A percentile compares a stretch with the other conserved stretches of the same genome.
These are phyloP conservation scores for Crotophaga sulcirostris DNA, from an alignment of 2,113 vertebrate species.

Conservation along the genomic window DNA sequence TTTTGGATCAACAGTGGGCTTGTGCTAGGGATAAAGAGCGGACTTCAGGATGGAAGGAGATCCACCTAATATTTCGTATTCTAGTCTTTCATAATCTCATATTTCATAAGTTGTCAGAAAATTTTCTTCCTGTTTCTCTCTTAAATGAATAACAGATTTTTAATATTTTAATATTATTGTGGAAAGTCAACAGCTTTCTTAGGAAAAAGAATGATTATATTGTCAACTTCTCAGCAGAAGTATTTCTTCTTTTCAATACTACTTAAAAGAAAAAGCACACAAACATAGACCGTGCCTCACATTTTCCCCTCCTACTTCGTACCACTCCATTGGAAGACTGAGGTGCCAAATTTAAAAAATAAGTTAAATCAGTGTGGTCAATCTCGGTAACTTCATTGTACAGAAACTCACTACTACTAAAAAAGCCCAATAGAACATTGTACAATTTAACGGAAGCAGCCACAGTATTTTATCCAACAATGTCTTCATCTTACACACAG, in stretches of 20 bases:
- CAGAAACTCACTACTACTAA: background rate
- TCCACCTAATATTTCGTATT: background rate
- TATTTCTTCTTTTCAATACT: background rate
- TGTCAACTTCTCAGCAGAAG: background rate
- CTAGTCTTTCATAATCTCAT: background rate
- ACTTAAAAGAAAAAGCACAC: background rate
- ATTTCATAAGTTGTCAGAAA: background rate
- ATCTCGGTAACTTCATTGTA: background rate
- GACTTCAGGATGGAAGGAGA: background rate
- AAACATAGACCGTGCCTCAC: background rate
- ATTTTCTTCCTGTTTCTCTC: background rate
- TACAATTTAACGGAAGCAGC: background rate
- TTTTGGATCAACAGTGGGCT: background rate
- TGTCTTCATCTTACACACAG: background rate
- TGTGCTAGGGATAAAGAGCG: background rate
- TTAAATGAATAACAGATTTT: background rate
- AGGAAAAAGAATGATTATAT: background rate
- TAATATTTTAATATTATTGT: background rate
- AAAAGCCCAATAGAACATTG: background rate
- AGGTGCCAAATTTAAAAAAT: background rate
- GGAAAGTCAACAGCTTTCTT: background rate
- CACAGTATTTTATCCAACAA: background rate
- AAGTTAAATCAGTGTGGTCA: background rate
- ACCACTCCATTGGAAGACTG: background rate
- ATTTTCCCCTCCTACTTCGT: background rate